Evolutionary conservation across 1,140 invertebrate species (phyloP), one percentile per base, ranked within the genome.

Genomic region (Sipha flava): DNA sequence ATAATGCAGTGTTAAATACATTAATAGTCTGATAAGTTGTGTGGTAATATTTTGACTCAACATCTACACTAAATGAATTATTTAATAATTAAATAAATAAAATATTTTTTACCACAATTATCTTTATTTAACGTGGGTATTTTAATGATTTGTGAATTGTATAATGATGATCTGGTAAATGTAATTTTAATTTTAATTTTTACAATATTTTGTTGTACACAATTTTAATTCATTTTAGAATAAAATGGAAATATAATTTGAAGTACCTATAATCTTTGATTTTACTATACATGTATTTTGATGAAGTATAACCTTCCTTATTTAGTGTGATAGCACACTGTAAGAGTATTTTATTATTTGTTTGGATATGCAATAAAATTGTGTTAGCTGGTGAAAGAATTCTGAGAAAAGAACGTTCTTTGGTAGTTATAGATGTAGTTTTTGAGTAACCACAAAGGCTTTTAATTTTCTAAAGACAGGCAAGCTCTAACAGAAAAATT

Each of bases 401-500:
- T 73, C 16, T n/a, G 12, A 37, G 23, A 70, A 16, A 66, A 14
- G 23, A 43, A 45, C 66, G 29, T 66, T 1, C 3, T 66, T 23
- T 23, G n/a, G 72, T 1, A 40, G 54, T 77, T 59, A 43, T 34
- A 40, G 31, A 52, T 77, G 52, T 54, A 54, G 9, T 40, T 7
- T 77, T 77, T 77, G 34, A 57, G 73, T 21, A 26, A 26, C 49
- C 23, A 77, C 73, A 77, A 77, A 77, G 52, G 14, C 52, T 77
- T 77, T 77, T 77, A 52, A 77, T 77, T 77, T 77, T 77, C 73
- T 77, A 77, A 77, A 59, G 73, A 77, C 52, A n/a, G 73, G 26
- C 47, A 57, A 77, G 59, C 73, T 77, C 52, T 23, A 57, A 23
- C 14, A 3, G 64, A 77, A 77, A 77, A 77, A 77, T 77, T 77